A percentile compares a stretch with the other conserved stretches of the same genome.
Conservation (phyloP, 2,888 invertebrate species). For the Conchocele bisecta region DNA sequence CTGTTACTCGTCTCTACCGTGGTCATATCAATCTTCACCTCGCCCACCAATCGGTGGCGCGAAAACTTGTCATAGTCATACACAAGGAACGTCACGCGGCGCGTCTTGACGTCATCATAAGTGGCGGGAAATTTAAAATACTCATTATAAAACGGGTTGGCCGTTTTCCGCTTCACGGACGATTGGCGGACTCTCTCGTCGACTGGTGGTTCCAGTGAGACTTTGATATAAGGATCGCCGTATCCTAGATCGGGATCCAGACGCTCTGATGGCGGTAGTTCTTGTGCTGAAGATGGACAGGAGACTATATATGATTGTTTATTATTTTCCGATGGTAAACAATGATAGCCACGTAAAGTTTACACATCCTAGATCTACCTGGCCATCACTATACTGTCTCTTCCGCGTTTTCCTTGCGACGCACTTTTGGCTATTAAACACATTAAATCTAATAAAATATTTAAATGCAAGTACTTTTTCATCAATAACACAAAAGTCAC, state of each 20-base stretch:
- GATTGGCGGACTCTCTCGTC: conserved; percentile 93
- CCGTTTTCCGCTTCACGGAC: conserved; percentile 91
- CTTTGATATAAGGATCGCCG: conserved; percentile 93
- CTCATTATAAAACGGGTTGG: conserved; percentile 94
- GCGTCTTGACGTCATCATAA: conserved; percentile 89
- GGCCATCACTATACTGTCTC: too few species aligned
- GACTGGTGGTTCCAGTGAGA: conserved; percentile 91
- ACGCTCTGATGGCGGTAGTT: conserved; percentile 91
- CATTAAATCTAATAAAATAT: too few species aligned
- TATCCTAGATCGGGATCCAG: conserved; percentile 87
- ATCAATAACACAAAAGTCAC: too few species aligned
- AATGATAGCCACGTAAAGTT: too few species aligned
- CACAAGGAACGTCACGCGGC: conserved; percentile 85
- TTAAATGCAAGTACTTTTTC: too few species aligned
- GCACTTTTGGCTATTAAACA: too few species aligned
- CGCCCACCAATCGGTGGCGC: conserved; percentile 93
- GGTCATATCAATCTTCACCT: conserved; percentile 90
- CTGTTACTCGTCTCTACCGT: conserved; percentile 91
- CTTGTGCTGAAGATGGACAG: conserved; percentile 86
- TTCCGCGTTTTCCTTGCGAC: too few species aligned
- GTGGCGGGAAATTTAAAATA: conserved; percentile 96
- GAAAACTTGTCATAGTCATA: conserved; percentile 89
- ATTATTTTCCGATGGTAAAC: too few species aligned
- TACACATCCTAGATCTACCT: too few species aligned
- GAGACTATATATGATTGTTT: too few species aligned